Conservation (phyloP, 1,140 invertebrate species). For the Magallana angulata region DNA sequence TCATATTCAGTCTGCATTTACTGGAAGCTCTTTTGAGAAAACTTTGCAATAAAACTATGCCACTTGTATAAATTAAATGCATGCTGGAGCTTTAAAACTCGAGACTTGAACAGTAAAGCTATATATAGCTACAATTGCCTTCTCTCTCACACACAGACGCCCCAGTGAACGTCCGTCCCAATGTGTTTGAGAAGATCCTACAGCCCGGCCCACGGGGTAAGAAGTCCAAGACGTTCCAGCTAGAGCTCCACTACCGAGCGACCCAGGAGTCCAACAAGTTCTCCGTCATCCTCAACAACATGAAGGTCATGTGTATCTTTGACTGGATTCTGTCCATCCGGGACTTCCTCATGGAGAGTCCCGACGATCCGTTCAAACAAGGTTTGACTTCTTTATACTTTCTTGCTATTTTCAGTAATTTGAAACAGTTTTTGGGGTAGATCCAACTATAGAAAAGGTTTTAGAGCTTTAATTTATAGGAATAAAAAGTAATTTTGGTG, state of each 20-base stretch:
- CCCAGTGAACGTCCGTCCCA: slow-evolving; percentile 86
- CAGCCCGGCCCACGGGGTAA: slow-evolving; percentile 82
- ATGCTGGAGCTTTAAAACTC: too few relatives aligned
- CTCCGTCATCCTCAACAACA: slow-evolving; percentile 95
- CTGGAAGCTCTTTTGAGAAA: too few relatives aligned
- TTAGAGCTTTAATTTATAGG: too few relatives aligned
- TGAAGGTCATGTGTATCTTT: slow-evolving; percentile 94
- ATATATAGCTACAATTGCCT: not conserved
- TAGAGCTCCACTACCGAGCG: slow-evolving; percentile 78
- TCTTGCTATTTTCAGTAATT: not conserved
- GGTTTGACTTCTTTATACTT: slow-evolving; percentile 49
- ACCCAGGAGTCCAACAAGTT: slow-evolving; percentile 87
- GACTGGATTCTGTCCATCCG: slow-evolving; percentile 94
- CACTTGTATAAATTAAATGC: too few relatives aligned
- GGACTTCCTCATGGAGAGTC: slow-evolving; percentile 86
- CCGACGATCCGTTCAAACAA: slow-evolving; percentile 73
- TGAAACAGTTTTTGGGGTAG: too few relatives aligned
- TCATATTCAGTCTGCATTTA: too few relatives aligned
- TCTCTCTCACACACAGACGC: slow-evolving; percentile 78
- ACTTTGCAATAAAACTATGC: too few relatives aligned
- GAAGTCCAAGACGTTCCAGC: slow-evolving; percentile 69
- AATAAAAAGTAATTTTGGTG: too few relatives aligned
- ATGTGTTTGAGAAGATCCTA: slow-evolving; percentile 94
- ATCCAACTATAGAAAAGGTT: too few relatives aligned
- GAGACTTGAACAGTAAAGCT: too few relatives aligned